Percentiles rank a stretch among this genome's conserved stretches.
phyloP scores from a whole-genome alignment of 1,140 invertebrate species.

The Drosophila arawakana region DNA sequence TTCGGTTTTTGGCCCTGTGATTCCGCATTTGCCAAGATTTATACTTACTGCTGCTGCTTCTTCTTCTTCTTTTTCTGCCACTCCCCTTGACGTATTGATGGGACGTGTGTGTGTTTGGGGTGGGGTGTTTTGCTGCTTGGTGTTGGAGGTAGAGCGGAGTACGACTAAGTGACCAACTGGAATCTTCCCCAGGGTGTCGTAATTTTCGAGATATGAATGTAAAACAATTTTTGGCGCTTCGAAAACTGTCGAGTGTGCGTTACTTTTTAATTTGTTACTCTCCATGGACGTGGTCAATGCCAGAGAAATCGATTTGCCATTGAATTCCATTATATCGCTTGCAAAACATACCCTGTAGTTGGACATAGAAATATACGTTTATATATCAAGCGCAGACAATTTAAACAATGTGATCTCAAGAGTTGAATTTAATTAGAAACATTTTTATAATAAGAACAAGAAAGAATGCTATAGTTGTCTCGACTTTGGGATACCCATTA shows the following conservation, averaged over 20 bases:
- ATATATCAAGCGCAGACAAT: no score
- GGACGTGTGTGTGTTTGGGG: conserved; percentile 7
- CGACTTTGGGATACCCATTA: no score
- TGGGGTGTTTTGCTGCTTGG: background rate
- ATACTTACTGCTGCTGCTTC: conserved; percentile 42
- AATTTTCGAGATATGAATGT: conserved; percentile 80
- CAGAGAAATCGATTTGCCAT: conserved; percentile 38
- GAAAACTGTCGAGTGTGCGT: conserved; percentile 65
- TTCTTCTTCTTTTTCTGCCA: background rate
- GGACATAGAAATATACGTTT: no score
- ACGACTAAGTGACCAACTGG: conserved; percentile 64
- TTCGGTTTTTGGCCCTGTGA: conserved; percentile 42
- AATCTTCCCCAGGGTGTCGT: conserved; percentile 72
- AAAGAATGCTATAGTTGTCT: no score
- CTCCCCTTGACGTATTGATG: background rate
- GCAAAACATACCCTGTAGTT: background rate
- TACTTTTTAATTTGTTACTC: conserved; percentile 69
- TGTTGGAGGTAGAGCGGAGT: background rate
- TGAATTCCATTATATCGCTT: conserved; percentile 4
- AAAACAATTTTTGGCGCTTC: conserved; percentile 63
- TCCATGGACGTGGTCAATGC: conserved; percentile 11
- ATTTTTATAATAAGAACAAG: no score
- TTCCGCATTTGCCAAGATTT: conserved; percentile 65
- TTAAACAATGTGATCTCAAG: no score
- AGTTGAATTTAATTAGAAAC: no score